A percentile compares a stretch with the other conserved stretches of the same genome.
These are phyloP conservation scores for Falco berigora DNA, from an alignment of 2,797 vertebrate genomes.

Conservation along the genomic window DNA sequence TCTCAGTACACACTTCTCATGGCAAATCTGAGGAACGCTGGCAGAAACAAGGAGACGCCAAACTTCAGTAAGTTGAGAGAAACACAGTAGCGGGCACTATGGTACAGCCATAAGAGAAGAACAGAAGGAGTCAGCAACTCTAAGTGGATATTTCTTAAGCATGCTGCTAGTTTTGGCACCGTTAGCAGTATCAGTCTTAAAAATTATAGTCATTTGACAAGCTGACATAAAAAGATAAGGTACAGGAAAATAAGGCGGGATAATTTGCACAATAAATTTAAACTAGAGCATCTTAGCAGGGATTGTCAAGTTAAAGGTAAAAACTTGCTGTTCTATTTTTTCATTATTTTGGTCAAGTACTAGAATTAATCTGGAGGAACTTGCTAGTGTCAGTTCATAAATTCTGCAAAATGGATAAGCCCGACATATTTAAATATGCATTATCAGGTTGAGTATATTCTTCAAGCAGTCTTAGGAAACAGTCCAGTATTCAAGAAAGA, in stretches of 20 bases:
- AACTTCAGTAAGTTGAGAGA: not conserved
- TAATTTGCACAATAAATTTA: not conserved
- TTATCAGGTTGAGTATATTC: not conserved
- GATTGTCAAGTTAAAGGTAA: not conserved
- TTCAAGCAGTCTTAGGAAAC: not conserved
- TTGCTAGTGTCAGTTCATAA: not conserved
- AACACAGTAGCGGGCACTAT: not conserved
- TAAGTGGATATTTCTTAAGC: not conserved
- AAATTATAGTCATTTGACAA: not conserved
- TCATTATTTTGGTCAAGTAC: not conserved
- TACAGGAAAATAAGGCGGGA: not conserved
- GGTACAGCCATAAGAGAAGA: not conserved
- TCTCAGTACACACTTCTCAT: not conserved
- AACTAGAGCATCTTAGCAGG: not conserved
- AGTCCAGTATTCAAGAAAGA: not conserved
- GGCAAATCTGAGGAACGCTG: not conserved
- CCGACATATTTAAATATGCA: not conserved
- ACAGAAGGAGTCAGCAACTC: not conserved
- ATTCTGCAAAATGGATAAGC: not conserved
- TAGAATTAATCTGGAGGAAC: not conserved
- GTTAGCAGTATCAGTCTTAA: not conserved
- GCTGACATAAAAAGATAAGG: slow-evolving; percentile 4
- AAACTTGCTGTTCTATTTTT: not conserved
- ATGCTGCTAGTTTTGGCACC: not conserved
- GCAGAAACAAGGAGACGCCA: not conserved